Conservation (phyloP, 2,888 invertebrate genomes). For the Ptychoptera contaminata region DNA sequence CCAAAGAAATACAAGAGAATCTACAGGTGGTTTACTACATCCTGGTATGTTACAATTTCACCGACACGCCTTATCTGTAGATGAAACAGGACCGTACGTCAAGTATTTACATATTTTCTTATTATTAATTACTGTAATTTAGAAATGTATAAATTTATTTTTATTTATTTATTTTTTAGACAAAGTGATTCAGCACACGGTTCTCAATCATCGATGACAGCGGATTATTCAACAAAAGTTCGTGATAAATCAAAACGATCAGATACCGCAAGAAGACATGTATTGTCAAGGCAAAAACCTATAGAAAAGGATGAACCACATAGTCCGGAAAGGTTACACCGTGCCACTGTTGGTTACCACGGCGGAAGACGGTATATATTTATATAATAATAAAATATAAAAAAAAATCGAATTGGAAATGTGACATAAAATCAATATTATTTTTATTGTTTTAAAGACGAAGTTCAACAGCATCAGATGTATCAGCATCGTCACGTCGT, state of each 20-base stretch:
- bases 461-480: slow-evolving; percentile 28
- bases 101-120: not conserved
- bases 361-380: slow-evolving; percentile 22
- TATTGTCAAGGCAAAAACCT: slow-evolving; percentile 58
- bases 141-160: not conserved
- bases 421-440: not conserved
- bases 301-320: slow-evolving; percentile 47
- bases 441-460: slow-evolving; percentile 11
- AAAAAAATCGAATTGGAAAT: not conserved
- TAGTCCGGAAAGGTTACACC: slow-evolving; percentile 7
- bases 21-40: slow-evolving; percentile 33
- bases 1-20: slow-evolving; percentile 28
- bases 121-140: not conserved
- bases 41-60: slow-evolving; percentile 43
- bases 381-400: not conserved
- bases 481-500: slow-evolving; percentile 27
- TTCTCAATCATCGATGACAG: slow-evolving; percentile 10
- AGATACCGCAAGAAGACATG: slow-evolving; percentile 54
- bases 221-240: slow-evolving; percentile 29
- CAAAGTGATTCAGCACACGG: slow-evolving; percentile 8
- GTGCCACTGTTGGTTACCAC: not conserved
- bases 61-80: slow-evolving; percentile 69
- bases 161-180: not conserved
- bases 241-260: slow-evolving; percentile 41
- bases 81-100: slow-evolving; percentile 44